These are phyloP conservation scores for Cheilosia vulpina DNA, from an alignment of 2,888 invertebrate genomes.

Conservation along the genomic window DNA sequence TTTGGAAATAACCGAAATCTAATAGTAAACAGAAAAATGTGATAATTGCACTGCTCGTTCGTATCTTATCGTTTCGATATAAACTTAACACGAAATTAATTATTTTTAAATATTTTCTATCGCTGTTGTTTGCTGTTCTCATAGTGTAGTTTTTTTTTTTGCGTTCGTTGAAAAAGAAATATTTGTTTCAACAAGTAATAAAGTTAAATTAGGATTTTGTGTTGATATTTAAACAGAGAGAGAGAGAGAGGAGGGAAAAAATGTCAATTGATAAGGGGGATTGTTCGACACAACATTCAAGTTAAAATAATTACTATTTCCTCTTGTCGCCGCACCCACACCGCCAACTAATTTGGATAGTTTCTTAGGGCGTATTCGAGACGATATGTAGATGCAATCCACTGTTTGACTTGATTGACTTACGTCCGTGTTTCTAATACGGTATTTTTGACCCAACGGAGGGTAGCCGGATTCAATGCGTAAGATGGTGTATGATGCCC, in stretches of 20 bases:
- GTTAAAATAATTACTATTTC: slow-evolving; percentile 51
- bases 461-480: slow-evolving; percentile 1
- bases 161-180: slow-evolving; percentile 21
- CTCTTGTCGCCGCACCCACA: neutral
- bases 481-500: slow-evolving; percentile 18
- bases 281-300: slow-evolving; percentile 36
- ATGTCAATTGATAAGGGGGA: slow-evolving; percentile 52
- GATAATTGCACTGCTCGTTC: slow-evolving; percentile 55
- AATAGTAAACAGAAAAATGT: slow-evolving; percentile 50
- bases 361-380: neutral
- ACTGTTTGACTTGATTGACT: slow-evolving; percentile 3
- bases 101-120: slow-evolving; percentile 69
- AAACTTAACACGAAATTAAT: slow-evolving; percentile 75
- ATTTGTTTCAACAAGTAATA: slow-evolving; percentile 52
- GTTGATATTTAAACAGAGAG: slow-evolving; percentile 53
- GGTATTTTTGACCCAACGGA: neutral
- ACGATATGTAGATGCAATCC: too few relatives aligned
- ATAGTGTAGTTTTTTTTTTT: neutral
- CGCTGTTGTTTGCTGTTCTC: slow-evolving; percentile 44
- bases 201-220: slow-evolving; percentile 65
- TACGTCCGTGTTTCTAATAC: neutral
- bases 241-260: slow-evolving; percentile 6
- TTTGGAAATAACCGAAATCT: slow-evolving; percentile 40
- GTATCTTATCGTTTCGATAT: slow-evolving; percentile 74
- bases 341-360: slow-evolving; percentile 19